Conservation (phyloP, 2,888 invertebrate species). For the Cataglyphis cursor region DNA sequence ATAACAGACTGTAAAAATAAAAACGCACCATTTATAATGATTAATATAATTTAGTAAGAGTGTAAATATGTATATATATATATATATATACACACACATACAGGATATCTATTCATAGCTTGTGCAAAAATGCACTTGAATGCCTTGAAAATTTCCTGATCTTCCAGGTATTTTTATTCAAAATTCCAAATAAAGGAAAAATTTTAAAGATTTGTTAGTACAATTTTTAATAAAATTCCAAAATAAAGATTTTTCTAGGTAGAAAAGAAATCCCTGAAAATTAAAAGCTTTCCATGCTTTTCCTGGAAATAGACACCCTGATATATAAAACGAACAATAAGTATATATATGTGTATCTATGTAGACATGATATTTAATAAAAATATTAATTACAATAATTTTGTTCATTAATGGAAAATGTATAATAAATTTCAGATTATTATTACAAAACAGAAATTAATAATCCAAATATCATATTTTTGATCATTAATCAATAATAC, state of each 20-base stretch:
- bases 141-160: no score
- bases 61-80: neutral
- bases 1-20: neutral
- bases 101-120: no score
- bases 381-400: slow-evolving; percentile 4
- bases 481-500: neutral
- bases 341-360: neutral
- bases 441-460: neutral
- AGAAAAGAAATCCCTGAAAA: neutral
- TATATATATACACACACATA: no score
- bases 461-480: neutral
- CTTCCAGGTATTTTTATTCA: no score
- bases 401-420: neutral
- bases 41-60: slow-evolving; percentile 4
- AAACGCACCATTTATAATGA: neutral
- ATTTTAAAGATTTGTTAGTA: no score
- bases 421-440: neutral
- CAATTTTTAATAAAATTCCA: no score
- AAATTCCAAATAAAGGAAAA: no score
- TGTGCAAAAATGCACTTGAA: no score
- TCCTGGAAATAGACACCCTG: neutral
- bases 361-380: neutral
- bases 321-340: neutral
- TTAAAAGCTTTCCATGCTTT: no score
- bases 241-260: neutral